These are phyloP conservation scores for Neodontobutis hainanensis DNA, from an alignment of 2,113 vertebrate species.

Conservation along the genomic window DNA sequence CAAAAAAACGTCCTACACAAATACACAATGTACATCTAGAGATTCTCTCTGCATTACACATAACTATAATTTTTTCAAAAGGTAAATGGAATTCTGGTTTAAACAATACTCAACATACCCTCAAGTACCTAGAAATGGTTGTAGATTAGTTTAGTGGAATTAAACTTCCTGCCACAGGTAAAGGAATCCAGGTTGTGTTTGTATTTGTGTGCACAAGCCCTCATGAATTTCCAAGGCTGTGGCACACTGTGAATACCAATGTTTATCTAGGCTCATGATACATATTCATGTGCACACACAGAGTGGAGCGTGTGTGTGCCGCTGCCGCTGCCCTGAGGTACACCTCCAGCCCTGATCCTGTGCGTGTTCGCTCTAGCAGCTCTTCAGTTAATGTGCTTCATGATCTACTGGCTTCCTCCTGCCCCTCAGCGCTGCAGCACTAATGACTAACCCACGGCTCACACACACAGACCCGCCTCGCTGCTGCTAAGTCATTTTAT, in stretches of 20 bases:
- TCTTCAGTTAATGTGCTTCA: slow-evolving; percentile 60
- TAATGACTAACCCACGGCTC: slow-evolving; percentile 57
- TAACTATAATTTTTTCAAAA: too few species aligned
- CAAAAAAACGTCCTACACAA: too few species aligned
- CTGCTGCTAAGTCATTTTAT: slow-evolving; percentile 25
- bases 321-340: slow-evolving; percentile 35
- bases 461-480: slow-evolving; percentile 18
- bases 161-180: too few species aligned
- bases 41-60: too few species aligned
- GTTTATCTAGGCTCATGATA: slow-evolving; percentile 20
- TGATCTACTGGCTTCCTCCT: slow-evolving; percentile 47
- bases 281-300: slow-evolving; percentile 34
- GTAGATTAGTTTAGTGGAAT: too few species aligned
- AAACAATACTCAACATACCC: too few species aligned
- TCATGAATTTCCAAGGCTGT: slow-evolving; percentile 16
- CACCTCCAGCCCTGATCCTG: slow-evolving; percentile 12
- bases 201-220: background rate
- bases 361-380: slow-evolving; percentile 35
- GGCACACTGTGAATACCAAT: too few species aligned
- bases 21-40: too few species aligned
- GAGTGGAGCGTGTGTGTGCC: slow-evolving; percentile 5
- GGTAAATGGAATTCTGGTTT: too few species aligned
- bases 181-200: background rate
- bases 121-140: too few species aligned
- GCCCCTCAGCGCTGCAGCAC: slow-evolving; percentile 33